Conservation (phyloP, 2,888 invertebrate species). For the Autographa pulchrina region DNA sequence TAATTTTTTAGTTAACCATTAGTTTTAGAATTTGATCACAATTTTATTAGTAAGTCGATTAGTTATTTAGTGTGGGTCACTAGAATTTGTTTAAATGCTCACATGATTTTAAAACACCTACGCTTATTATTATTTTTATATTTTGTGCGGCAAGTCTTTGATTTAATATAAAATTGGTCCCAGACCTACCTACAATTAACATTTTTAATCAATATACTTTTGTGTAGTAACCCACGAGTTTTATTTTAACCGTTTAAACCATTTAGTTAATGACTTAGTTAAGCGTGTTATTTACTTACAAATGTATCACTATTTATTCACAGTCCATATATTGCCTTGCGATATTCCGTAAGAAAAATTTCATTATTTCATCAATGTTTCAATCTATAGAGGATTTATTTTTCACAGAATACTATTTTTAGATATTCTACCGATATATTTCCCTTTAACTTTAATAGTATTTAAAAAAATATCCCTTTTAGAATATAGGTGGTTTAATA, state of each 20-base stretch:
- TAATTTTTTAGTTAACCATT: slow-evolving; percentile 4
- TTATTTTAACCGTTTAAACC: slow-evolving; percentile 9
- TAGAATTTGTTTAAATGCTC: neutral
- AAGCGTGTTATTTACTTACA: slow-evolving; percentile 42
- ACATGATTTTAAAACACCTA: neutral
- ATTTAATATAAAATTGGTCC: neutral
- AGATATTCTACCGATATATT: no score
- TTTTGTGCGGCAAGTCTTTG: neutral
- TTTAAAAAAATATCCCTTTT: no score
- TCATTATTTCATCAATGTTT: neutral
- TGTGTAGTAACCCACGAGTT: slow-evolving; percentile 25
- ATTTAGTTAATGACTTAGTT: slow-evolving; percentile 56
- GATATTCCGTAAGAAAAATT: slow-evolving; percentile 34
- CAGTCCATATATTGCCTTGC: slow-evolving; percentile 46
- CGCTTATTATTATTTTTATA: neutral
- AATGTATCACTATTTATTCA: slow-evolving; percentile 56
- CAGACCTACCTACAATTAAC: neutral
- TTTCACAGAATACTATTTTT: no score
- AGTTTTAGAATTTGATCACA: slow-evolving; percentile 46
- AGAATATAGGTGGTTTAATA: no score
- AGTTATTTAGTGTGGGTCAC: slow-evolving; percentile 31
- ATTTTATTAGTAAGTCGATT: slow-evolving; percentile 31
- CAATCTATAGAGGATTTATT: no score
- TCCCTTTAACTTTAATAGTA: no score
- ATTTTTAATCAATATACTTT: neutral